Evolutionary conservation across 1,140 invertebrate genomes (phyloP), one percentile per base, ranked within the genome.

Genomic region (Dinothrombium tinctorium): DNA sequence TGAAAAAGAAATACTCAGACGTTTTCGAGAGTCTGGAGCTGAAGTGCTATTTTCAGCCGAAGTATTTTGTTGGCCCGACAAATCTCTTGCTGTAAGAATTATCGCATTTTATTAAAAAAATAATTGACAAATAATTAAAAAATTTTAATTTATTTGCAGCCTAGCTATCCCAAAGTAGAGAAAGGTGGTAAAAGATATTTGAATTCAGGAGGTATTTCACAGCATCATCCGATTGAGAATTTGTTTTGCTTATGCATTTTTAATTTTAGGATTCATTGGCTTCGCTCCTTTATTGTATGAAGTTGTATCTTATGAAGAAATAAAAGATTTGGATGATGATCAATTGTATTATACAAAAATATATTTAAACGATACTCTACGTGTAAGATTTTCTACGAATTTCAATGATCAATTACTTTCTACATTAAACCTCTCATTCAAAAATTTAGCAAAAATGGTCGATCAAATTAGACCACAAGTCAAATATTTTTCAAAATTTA

Each of bases 401-500:
- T 42, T 33, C 14, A 3, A 12, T 37, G 9, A 14, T 7, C 21
- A 12, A 32, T 37, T 4, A 8, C 14, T 39, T 12, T 31, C 12
- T 7, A 4, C 4, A 40, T 42, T 42, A 14, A 42, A 8, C 23
- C 23, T n/a, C 12, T 22, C 20, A 12, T 8, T n/a, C 21, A 42
- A 9, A 6, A 20, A 19, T 17, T 29, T 12, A 63, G 49, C 55
- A 70, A 33, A 68, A 74, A 40, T 65, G 76, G 45, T 68, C 69
- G 35, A 81, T 98, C 17, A 74, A 75, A 41, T 59, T 99, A 14
- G 92, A 99, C 60, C 76, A 80, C 41, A 72, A 74, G 49, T 75
- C 81, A 4, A 64, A 71, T 35, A 76, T 99, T 44, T 98, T 98
- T 59, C 87, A 96, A 60, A 96, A 89, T 63, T 61, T 98, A 0